A percentile compares a stretch with the other conserved stretches of the same genome.
These are phyloP conservation scores for Luperina testacea DNA, from an alignment of 2,888 invertebrate species.

Conservation along the genomic window DNA sequence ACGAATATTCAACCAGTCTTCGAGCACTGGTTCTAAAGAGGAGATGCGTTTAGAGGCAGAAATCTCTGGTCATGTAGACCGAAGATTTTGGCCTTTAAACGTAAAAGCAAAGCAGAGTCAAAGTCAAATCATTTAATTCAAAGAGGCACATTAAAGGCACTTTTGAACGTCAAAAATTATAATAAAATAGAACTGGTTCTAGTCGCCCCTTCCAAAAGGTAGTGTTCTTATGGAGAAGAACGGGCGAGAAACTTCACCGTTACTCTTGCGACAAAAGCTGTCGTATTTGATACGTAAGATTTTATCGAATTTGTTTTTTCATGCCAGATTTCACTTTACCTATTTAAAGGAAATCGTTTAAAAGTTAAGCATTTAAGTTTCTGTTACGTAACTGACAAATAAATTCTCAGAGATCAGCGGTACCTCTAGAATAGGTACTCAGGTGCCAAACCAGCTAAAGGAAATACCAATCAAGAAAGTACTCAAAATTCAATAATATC, in stretches of 20 bases:
- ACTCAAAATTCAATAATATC: slow-evolving; percentile 55
- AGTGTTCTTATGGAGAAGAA: too few relatives aligned
- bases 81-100: neutral
- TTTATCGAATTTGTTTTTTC: neutral
- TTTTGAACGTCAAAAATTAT: too few relatives aligned
- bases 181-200: too few relatives aligned
- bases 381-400: neutral
- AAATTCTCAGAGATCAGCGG: neutral
- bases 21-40: neutral
- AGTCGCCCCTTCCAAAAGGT: too few relatives aligned
- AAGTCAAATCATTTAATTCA: too few relatives aligned
- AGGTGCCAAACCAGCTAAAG: slow-evolving; percentile 7
- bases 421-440: neutral
- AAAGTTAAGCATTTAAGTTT: neutral
- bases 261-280: too few relatives aligned
- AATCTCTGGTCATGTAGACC: too few relatives aligned
- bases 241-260: too few relatives aligned
- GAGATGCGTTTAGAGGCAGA: neutral
- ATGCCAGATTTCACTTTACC: neutral
- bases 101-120: neutral
- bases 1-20: neutral
- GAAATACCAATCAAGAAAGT: slow-evolving; percentile 41
- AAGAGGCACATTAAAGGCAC: too few relatives aligned
- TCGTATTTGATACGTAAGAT: neutral
- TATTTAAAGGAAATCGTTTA: neutral